Conservation (phyloP, 2,888 invertebrate species). For the Napeogenes inachia region DNA sequence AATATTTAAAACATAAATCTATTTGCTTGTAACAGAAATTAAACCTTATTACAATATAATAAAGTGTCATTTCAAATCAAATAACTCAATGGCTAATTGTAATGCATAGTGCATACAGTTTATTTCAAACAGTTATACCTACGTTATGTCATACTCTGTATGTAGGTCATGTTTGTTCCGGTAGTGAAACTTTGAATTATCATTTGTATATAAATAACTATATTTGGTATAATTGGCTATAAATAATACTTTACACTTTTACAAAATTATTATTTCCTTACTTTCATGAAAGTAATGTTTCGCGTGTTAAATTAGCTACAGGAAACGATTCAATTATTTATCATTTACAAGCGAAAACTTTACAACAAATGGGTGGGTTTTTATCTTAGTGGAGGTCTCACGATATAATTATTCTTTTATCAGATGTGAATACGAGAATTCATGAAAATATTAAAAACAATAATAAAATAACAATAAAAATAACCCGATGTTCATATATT, state of each 20-base stretch:
- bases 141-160: slow-evolving; percentile 29
- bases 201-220: no score
- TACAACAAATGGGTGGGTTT: no score
- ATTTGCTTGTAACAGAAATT: slow-evolving; percentile 6
- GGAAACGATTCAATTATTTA: no score
- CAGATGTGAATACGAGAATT: background rate
- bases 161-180: slow-evolving; percentile 26
- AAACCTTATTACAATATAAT: slow-evolving; percentile 1
- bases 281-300: no score
- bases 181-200: slow-evolving; percentile 20
- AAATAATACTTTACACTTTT: no score
- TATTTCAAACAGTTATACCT: background rate
- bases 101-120: slow-evolving; percentile 23
- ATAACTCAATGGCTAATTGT: slow-evolving; percentile 11
- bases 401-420: no score
- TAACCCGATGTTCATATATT: no score
- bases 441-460: background rate
- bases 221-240: background rate
- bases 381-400: no score
- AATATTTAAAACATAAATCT: background rate
- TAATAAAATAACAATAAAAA: background rate
- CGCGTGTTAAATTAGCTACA: no score
- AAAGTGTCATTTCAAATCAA: background rate
- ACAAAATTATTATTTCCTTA: no score
- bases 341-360: no score